phyloP scores from a whole-genome alignment of 2,888 invertebrate genomes.

The Thecophora atra region DNA sequence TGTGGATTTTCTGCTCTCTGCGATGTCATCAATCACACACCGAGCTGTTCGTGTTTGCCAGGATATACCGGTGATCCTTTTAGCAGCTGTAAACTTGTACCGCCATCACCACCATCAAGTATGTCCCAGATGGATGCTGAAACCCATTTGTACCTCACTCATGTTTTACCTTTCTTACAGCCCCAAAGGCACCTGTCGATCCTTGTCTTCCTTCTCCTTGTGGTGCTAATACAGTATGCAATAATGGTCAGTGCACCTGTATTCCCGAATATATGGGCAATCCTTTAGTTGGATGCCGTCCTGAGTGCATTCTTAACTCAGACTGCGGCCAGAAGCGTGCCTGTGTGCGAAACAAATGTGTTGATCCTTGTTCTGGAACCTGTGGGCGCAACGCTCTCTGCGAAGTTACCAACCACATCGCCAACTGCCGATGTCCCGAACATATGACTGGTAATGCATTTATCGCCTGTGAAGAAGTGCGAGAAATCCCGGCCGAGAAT shows the following conservation, averaged over 20 bases:
- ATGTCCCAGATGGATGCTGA: slow-evolving; percentile 32
- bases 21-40: slow-evolving; percentile 78
- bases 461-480: slow-evolving; percentile 69
- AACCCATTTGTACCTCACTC: background rate
- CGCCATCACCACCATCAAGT: slow-evolving; percentile 66
- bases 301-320: slow-evolving; percentile 81
- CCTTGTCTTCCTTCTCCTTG: slow-evolving; percentile 82
- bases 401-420: slow-evolving; percentile 78
- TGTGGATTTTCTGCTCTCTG: slow-evolving; percentile 80
- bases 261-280: slow-evolving; percentile 80
- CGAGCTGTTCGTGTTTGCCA: slow-evolving; percentile 77
- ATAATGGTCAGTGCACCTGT: slow-evolving; percentile 78
- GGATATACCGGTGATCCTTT: slow-evolving; percentile 83
- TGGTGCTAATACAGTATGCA: slow-evolving; percentile 79
- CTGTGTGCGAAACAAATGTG: slow-evolving; percentile 82
- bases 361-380: slow-evolving; percentile 85
- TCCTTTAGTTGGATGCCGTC: slow-evolving; percentile 80
- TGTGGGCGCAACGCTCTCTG: slow-evolving; percentile 82
- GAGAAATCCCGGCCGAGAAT: slow-evolving; percentile 66
- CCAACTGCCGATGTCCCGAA: slow-evolving; percentile 73
- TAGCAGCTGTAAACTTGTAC: slow-evolving; percentile 72
- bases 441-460: slow-evolving; percentile 79
- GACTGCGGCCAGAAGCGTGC: slow-evolving; percentile 82
- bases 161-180: slow-evolving; percentile 47
- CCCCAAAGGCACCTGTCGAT: slow-evolving; percentile 63